A percentile compares a stretch with the other conserved stretches of the same genome.
Evolutionary conservation across 2,797 vertebrate species (phyloP).

Genomic region (Myotis vivesi): DNA sequence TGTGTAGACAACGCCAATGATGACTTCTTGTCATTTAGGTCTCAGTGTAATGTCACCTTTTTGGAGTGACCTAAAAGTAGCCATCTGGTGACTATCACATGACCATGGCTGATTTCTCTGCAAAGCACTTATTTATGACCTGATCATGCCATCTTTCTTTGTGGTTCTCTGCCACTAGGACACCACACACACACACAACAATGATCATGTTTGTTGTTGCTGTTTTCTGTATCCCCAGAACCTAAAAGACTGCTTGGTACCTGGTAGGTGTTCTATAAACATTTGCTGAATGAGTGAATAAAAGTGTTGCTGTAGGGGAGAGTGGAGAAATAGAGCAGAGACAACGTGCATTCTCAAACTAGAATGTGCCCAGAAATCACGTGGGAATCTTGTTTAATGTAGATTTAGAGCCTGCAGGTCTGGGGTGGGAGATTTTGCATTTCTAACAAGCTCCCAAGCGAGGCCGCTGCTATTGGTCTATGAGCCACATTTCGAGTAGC

Average conservation of each 20-base stretch:
- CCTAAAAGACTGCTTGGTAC: neutral
- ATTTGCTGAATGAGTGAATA: neutral
- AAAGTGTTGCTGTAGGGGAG: neutral
- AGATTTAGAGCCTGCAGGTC: neutral
- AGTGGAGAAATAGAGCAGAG: neutral
- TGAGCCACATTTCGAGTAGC: neutral
- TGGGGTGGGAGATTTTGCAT: neutral
- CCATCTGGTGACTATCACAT: neutral
- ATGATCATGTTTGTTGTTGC: neutral
- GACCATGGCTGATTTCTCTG: constrained; percentile 13
- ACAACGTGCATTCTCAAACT: neutral
- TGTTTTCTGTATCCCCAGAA: neutral
- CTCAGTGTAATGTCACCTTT: constrained; percentile 19
- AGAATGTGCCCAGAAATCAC: neutral
- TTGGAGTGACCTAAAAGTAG: neutral
- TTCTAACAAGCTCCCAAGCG: neutral
- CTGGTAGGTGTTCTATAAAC: neutral
- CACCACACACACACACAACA: neutral
- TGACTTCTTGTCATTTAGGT: neutral
- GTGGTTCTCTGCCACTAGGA: neutral
- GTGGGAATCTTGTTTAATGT: constrained; percentile 5
- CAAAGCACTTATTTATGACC: neutral
- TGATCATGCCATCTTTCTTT: neutral
- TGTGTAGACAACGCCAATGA: neutral
- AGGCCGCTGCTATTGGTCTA: neutral